Percentiles rank a stretch among this genome's conserved stretches.
These are phyloP conservation scores for Drosophila sturtevanti DNA, from an alignment of 1,140 invertebrate species.

Conservation along the genomic window DNA sequence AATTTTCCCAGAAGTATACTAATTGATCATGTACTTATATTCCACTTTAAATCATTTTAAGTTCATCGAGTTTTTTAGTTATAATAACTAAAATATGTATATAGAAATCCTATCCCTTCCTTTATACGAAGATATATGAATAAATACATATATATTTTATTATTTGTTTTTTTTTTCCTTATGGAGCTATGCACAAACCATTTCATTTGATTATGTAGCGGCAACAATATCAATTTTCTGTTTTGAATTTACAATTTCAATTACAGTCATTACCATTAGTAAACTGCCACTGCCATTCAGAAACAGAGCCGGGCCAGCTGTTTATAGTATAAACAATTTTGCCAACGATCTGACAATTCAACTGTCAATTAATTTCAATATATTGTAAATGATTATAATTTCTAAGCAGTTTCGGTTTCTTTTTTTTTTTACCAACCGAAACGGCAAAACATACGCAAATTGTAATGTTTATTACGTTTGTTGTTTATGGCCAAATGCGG, in stretches of 20 bases:
- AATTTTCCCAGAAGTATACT: no score
- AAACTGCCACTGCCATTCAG: conserved; percentile 46
- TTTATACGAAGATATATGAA: no score
- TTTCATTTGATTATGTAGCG: conserved; percentile 40
- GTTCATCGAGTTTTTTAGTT: no score
- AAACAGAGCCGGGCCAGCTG: conserved; percentile 27
- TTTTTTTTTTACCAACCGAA: conserved; percentile 33
- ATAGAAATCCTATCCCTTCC: no score
- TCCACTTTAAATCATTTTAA: no score
- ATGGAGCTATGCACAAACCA: conserved; percentile 55
- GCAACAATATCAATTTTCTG: conserved; percentile 75
- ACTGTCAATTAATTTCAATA: conserved; percentile 81
- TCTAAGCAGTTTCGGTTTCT: conserved; percentile 38
- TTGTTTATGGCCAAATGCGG: conserved; percentile 75
- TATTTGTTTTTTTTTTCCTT: neutral
- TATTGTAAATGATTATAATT: conserved; percentile 81
- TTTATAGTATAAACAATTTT: conserved; percentile 68
- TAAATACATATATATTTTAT: no score
- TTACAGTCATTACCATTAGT: conserved; percentile 81
- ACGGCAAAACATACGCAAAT: conserved; percentile 53
- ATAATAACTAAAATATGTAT: no score
- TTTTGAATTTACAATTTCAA: conserved; percentile 56
- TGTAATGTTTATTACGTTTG: conserved; percentile 71
- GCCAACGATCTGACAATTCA: conserved; percentile 79
- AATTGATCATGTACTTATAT: no score